These are phyloP conservation scores for Calliopsis andreniformis DNA, from an alignment of 1,140 invertebrate species.

Conservation along the genomic window DNA sequence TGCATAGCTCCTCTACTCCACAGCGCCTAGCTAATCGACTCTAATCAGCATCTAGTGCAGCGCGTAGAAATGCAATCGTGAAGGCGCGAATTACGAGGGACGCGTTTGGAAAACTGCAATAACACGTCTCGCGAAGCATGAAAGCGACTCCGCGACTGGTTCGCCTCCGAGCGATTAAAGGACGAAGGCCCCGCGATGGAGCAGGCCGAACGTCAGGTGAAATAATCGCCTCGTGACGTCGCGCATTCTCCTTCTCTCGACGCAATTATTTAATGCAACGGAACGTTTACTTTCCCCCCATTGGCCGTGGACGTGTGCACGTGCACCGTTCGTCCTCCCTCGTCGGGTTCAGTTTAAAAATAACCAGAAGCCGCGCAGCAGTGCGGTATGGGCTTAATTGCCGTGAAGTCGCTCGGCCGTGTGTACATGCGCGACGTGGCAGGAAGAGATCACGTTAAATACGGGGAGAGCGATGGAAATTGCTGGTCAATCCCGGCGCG, in stretches of 20 bases:
- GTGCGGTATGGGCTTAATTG: conserved; percentile 57
- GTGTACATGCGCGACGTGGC: conserved; percentile 24
- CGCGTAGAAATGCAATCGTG: background rate
- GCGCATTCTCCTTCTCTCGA: background rate
- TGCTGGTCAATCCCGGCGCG: background rate
- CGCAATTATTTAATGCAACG: conserved; percentile 45
- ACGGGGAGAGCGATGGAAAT: background rate
- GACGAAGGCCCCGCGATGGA: background rate
- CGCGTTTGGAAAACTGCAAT: conserved; percentile 6
- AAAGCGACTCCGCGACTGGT: background rate
- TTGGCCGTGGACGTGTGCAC: conserved; percentile 11
- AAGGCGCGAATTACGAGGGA: background rate
- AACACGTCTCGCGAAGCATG: conserved; percentile 15
- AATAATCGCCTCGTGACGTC: conserved; percentile 23
- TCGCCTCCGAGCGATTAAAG: conserved; percentile 28
- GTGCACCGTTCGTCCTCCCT: conserved; percentile 30
- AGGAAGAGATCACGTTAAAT: conserved; percentile 43
- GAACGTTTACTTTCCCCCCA: conserved; percentile 10
- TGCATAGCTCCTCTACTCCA: too few species aligned
- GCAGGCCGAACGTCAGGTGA: conserved; percentile 39
- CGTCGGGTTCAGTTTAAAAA: conserved; percentile 53
- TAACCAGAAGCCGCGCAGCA: conserved; percentile 56
- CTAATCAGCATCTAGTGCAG: too few species aligned
- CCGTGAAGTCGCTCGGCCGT: conserved; percentile 56
- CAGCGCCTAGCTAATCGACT: too few species aligned